Percentiles rank a stretch among this genome's conserved stretches.
Evolutionary conservation across 2,888 invertebrate species (phyloP).

Genomic region (Heliconius sara): DNA sequence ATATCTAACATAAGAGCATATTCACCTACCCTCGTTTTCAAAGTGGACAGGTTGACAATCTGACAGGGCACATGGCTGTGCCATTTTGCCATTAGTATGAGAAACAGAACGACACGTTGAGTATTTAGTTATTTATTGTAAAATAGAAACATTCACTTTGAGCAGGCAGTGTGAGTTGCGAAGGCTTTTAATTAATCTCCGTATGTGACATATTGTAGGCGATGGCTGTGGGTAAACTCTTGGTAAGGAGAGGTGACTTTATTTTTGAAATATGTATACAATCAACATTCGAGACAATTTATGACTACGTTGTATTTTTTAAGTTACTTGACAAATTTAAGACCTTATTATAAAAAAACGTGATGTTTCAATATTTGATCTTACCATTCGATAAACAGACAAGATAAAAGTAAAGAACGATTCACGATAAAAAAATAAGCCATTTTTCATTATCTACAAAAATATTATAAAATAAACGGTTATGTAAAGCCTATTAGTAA

Average conservation of each 20-base stretch:
- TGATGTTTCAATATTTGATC: background rate
- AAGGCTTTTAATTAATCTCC: background rate
- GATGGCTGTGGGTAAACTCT: background rate
- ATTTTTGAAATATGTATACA: too few species aligned
- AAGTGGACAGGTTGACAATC: slow-evolving; percentile 38
- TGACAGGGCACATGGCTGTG: slow-evolving; percentile 27
- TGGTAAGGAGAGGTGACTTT: background rate
- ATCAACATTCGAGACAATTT: background rate
- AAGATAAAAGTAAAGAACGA: background rate
- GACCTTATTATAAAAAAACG: background rate
- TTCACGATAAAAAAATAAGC: background rate
- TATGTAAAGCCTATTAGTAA: background rate
- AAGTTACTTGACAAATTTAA: background rate
- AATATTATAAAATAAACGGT: background rate
- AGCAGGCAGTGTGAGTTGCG: background rate
- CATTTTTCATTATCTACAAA: background rate
- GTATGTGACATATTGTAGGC: background rate
- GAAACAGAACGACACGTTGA: slow-evolving; percentile 4
- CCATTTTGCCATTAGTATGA: slow-evolving; percentile 18
- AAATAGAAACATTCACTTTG: background rate
- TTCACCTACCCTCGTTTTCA: slow-evolving; percentile 31
- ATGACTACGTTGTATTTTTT: background rate
- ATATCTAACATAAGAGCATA: slow-evolving; percentile 3
- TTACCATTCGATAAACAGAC: background rate
- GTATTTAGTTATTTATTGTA: slow-evolving; percentile 17